Evolutionary conservation across 2,113 vertebrate genomes (phyloP).

Genomic region (Pimephales promelas): DNA sequence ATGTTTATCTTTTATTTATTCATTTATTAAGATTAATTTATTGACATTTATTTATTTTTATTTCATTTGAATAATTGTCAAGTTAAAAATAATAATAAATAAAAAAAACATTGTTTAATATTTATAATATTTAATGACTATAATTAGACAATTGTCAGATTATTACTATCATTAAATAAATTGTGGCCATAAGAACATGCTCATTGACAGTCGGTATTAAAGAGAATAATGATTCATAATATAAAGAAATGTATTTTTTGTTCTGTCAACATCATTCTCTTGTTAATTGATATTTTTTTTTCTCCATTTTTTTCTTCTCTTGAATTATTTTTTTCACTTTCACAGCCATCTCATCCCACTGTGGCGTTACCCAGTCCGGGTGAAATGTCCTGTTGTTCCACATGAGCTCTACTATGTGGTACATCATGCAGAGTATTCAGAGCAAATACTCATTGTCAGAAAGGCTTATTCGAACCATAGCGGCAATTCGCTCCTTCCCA

Average conservation of each 20-base stretch:
- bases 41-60: not conserved
- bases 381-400: constrained; percentile 78
- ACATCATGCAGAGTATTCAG: constrained; percentile 96
- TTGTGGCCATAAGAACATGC: not conserved
- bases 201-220: not conserved
- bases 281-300: not conserved
- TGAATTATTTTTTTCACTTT: not conserved
- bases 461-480: constrained; percentile 94
- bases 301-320: not conserved
- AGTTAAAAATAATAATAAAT: not conserved
- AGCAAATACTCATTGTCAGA: constrained; percentile 97
- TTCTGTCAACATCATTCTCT: too few species aligned
- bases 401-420: constrained; percentile 86
- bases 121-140: not conserved
- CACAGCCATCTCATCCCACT: constrained; percentile 55
- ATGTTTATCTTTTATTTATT: not conserved
- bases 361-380: constrained; percentile 67
- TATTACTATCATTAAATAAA: not conserved
- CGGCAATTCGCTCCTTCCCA: constrained; percentile 93
- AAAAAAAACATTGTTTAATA: not conserved
- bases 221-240: not conserved
- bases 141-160: not conserved
- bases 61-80: not conserved
- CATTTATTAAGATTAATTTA: not conserved
- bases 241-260: not conserved